Percentiles rank a stretch among this genome's conserved stretches.
Evolutionary conservation across 2,888 invertebrate species (phyloP).

Genomic region (Agriotes lineatus): DNA sequence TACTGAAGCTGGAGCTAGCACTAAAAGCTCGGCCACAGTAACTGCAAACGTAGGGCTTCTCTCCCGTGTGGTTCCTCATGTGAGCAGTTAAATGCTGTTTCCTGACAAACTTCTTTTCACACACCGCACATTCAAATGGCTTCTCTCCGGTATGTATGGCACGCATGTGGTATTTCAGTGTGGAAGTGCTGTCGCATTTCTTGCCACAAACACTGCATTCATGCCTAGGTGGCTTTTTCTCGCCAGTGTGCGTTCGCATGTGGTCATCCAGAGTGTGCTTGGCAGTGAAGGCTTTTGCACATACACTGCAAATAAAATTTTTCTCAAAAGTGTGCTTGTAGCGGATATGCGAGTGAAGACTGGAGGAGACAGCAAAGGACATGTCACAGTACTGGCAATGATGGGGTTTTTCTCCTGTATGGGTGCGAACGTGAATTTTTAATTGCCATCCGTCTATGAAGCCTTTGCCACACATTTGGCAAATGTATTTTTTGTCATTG

Average conservation of each 20-base stretch:
- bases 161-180: slow-evolving; percentile 50
- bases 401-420: slow-evolving; percentile 21
- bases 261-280: slow-evolving; percentile 20
- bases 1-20: slow-evolving; percentile 24
- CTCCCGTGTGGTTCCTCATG: slow-evolving; percentile 51
- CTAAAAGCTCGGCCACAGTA: slow-evolving; percentile 17
- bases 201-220: slow-evolving; percentile 22
- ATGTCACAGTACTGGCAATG: slow-evolving; percentile 16
- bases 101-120: slow-evolving; percentile 50
- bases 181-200: slow-evolving; percentile 34
- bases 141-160: slow-evolving; percentile 52
- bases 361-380: slow-evolving; percentile 19
- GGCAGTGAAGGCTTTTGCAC: slow-evolving; percentile 20
- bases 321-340: slow-evolving; percentile 22
- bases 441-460: slow-evolving; percentile 27
- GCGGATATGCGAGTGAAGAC: slow-evolving; percentile 20
- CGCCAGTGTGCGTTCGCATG: slow-evolving; percentile 21
- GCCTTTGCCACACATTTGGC: slow-evolving; percentile 27
- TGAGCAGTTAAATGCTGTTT: slow-evolving; percentile 52
- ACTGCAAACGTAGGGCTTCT: slow-evolving; percentile 49
- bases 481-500: slow-evolving; percentile 24
- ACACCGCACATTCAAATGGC: slow-evolving; percentile 51
- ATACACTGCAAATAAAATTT: slow-evolving; percentile 20
- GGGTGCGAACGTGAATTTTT: slow-evolving; percentile 24
- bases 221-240: slow-evolving; percentile 14